These are phyloP conservation scores for Argya squamiceps DNA, from an alignment of 2,797 vertebrate species.

Conservation along the genomic window DNA sequence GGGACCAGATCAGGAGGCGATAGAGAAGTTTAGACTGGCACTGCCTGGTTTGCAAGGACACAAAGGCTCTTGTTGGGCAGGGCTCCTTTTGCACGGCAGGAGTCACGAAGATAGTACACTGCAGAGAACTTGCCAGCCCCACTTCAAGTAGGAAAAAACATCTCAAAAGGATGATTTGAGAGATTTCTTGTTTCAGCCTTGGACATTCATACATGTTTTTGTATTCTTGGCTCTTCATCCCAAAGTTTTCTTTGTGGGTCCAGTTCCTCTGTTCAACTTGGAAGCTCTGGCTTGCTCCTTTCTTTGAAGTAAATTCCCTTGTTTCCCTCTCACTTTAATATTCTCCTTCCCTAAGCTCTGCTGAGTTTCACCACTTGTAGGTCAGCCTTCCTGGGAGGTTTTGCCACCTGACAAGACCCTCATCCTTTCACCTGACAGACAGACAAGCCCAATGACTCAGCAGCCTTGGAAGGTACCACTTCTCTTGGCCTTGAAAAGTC, in stretches of 20 bases:
- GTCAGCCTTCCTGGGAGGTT: neutral
- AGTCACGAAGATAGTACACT: neutral
- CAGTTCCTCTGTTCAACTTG: neutral
- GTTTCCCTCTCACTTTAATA: neutral
- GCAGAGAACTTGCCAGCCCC: neutral
- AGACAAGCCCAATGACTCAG: neutral
- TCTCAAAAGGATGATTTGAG: neutral
- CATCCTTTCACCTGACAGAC: neutral
- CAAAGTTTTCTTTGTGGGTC: neutral
- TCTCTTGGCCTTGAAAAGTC: neutral
- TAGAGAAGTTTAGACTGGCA: neutral
- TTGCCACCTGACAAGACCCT: neutral
- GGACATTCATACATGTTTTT: neutral
- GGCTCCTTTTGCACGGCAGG: neutral
- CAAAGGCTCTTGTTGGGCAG: neutral
- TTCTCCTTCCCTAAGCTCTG: neutral
- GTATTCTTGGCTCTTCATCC: neutral
- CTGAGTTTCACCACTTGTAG: neutral
- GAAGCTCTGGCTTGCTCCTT: neutral
- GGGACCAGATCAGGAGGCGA: neutral
- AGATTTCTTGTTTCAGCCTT: neutral
- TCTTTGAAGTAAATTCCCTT: neutral
- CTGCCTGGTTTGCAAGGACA: neutral
- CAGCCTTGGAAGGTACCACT: neutral
- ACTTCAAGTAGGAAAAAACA: neutral